Evolutionary conservation across 1,140 invertebrate species (phyloP), one percentile per base, ranked within the genome.

Genomic region (Coboldia fuscipes): DNA sequence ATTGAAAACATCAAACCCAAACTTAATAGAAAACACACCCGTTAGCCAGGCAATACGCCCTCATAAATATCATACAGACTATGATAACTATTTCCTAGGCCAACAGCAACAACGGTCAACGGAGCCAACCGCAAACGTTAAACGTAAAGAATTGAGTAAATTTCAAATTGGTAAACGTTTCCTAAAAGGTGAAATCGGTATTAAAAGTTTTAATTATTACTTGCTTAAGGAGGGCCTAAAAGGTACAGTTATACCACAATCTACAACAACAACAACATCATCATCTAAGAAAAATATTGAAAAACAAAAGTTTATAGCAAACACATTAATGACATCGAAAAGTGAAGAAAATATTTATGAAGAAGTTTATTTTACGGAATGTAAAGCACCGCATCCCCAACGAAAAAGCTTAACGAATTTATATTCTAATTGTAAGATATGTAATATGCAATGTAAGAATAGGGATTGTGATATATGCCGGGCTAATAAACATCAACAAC

Each of bases 151-250:
- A 19, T 31, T 39, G 4, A 39, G 41, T 3, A 52, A 50, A 31
- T 37, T 55, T 26, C 51, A 50, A 5, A 55, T 55, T 30, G 52
- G 52, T 4, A 41, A 48, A 16, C 47, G 47, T 5, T 49, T 55
- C 14, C 33, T 55, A 12, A 44, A 42, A 19, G 52, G 52, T 5
- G 52, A 55, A 40, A 55, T 55, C 20, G 52, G 52, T 24, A 55
- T 55, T 15, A 54, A 54, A 39, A 55, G 52, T 42, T 55, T 55
- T 41, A 55, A 55, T 36, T 55, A 55, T 34, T 55, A 55, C 39
- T 35, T 55, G 16, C 40, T 55, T 0, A 54, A 55, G 34, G 52
- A 55, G 38, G 51, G 52, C 12, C 23, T 55, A 7, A 55, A 55
- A 36, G 50, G 18, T n/a, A 15, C 18, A 2, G n/a, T n/a, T n/a